Evolutionary conservation across 1,140 invertebrate species (phyloP), one percentile per base, ranked within the genome.

Genomic region (Calliopsis andreniformis): DNA sequence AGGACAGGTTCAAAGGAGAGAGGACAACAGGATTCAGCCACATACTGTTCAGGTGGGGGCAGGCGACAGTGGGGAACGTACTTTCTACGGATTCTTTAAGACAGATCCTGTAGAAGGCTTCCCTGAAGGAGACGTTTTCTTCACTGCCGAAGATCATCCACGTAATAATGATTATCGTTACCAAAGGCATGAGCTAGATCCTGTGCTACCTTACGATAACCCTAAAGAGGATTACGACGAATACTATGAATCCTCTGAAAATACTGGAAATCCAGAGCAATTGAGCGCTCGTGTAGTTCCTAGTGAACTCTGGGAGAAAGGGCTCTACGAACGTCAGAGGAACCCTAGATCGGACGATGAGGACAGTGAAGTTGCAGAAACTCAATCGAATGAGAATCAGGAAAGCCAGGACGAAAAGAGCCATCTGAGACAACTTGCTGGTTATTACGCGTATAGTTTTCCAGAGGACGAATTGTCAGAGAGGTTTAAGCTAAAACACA

Each of bases 61-160:
- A 2, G 32, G 39, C 8, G 75, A 83, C 1, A 88, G 80, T 39
- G 66, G 28, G 0, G 86, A 87, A 14, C 83, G 86, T 16, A 75
- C 80, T 30, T 88, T 88, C 45, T 86, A 85, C 43, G 84, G 79
- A 12, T 88, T 88, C 62, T 68, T 71, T n/a, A 28, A 66, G n/a
- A 56, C 25, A 8, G 28, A 83, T n/a, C 80, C 86, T 0, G 3
- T 78, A 0, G 61, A 80, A 18, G 72, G 77, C 16, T 89, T 89
- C 35, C 84, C 85, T 0, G 10, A 79, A 3, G 83, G 78, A 16
- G 84, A 88, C 14, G 76, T 87, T 23, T 84, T 76, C 32, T 25
- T 84, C 14, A 32, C 63, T 10, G 78, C 63, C 14, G 81, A 18
- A 0, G 53, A 70, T 5, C 75, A 66, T 0, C 18, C 25, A 1